Evolutionary conservation across 2,113 vertebrate species (phyloP).

Genomic region (Hypomesus transpacificus): DNA sequence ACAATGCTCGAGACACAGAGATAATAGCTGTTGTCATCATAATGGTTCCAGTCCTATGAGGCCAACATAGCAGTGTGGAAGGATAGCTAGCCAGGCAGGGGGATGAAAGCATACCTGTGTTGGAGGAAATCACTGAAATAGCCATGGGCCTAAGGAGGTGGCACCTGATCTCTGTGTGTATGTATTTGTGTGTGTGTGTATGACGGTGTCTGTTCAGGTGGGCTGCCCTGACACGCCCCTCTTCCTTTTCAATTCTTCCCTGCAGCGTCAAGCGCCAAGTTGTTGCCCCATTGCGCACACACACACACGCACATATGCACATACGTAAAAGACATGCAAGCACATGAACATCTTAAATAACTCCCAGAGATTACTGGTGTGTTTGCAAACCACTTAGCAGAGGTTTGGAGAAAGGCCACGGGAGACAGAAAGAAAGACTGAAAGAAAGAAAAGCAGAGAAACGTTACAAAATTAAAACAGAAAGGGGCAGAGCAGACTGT

Average conservation of each 20-base stretch:
- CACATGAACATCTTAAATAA: constrained; percentile 42
- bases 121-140: too few relatives aligned
- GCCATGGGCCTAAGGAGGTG: too few relatives aligned
- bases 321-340: constrained; percentile 8
- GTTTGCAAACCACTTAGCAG: not conserved
- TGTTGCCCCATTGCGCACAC: constrained; percentile 4
- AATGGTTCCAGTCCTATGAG: too few relatives aligned
- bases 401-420: constrained; percentile 2
- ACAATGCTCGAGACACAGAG: too few relatives aligned
- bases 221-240: too few relatives aligned
- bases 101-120: too few relatives aligned
- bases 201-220: too few relatives aligned
- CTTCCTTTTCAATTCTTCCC: constrained; percentile 27
- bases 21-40: too few relatives aligned
- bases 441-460: constrained; percentile 3
- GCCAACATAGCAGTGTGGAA: too few relatives aligned
- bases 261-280: not conserved
- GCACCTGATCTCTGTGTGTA: too few relatives aligned
- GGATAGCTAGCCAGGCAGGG: too few relatives aligned
- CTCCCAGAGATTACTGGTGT: constrained; percentile 10
- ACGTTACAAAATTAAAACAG: not conserved
- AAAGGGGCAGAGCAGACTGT: constrained; percentile 33
- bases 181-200: too few relatives aligned
- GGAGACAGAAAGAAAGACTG: not conserved
- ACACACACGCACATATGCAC: not conserved